Base-by-base conservation (phyloP, 2,797 vertebrate species). In the Microcaecilia unicolor region DNA sequence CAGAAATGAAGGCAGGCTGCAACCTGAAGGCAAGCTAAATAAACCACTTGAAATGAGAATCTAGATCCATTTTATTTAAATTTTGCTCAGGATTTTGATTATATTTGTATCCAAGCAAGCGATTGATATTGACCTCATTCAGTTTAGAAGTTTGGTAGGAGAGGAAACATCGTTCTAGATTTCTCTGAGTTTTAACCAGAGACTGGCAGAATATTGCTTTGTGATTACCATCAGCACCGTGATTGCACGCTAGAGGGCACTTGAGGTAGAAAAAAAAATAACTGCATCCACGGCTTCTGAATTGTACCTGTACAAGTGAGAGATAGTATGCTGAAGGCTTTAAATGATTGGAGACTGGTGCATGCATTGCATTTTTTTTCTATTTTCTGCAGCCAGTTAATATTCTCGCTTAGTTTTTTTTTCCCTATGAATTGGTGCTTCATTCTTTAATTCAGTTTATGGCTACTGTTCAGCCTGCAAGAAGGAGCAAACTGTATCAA, bases 241-340 rank as follows among this genome's bases (percentile, higher is more conserved):
- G 64, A 52, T 51, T 78, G 76, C 78, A 85, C 90, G 81, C 90
- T 92, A 94, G 90, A 91, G 91, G 90, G 90, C 89, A 73, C 87
- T 85, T 83, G 80, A 76, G 48, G 62, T 51, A 79, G 80, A 68
- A 61, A 57, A 55, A 64, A 71, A n/a, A 53, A 58, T 55, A 46
- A 62, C 10, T 2, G 22, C 29, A 47, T 40, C 25, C 43, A 17
- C 25, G 39, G 30, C 25, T 16, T 38, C 6, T 0, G 5, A 44
- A 32, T 25, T 29, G 8, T 27, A 37, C 52, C 27, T 29, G 11
- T 0, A 28, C 42, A 49, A 37, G 28, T 18, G 10, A 44, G 28
- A 41, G 31, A 22, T 4, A 5, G 2, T 35, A 46, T n/a, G n/a
- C n/a, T n/a, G n/a, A n/a, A n/a, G n/a, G n/a, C n/a, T n/a, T n/a